Evolutionary conservation across 2,113 vertebrate species (phyloP).

Genomic region (Scytalopus superciliaris): DNA sequence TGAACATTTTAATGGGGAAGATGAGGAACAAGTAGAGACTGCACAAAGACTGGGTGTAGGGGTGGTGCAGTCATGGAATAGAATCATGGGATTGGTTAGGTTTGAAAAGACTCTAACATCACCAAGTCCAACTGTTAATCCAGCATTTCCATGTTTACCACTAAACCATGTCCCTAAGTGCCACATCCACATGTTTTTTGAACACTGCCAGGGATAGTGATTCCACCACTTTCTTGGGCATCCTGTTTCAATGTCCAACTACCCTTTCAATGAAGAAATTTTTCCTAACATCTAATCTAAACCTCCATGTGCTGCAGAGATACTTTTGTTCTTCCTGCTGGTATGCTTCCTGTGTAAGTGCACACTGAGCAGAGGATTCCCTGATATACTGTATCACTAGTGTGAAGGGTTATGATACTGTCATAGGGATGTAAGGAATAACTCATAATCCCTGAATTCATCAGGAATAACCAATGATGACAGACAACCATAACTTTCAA

Average conservation of each 20-base stretch:
- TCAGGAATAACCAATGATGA: neutral
- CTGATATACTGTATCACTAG: fast-evolving
- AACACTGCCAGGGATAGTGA: neutral
- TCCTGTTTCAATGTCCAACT: neutral
- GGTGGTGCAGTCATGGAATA: neutral
- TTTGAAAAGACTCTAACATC: neutral
- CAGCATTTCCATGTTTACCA: fast-evolving
- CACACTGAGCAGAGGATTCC: neutral
- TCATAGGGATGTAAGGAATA: neutral
- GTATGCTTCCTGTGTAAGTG: neutral
- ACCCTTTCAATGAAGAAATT: neutral
- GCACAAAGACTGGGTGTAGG: neutral
- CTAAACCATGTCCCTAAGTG: neutral
- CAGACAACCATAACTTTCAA: neutral
- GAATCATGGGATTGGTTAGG: neutral
- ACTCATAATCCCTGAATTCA: neutral
- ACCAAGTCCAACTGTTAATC: neutral
- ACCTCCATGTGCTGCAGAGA: neutral
- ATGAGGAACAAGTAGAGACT: neutral
- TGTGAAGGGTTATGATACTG: neutral
- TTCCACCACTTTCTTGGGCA: neutral
- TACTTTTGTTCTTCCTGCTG: fast-evolving
- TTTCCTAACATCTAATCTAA: neutral
- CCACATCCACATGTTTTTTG: neutral
- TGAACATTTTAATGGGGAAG: neutral